Base-by-base conservation (phyloP, 2,797 vertebrate species). In the Hydrocynus forskahlii region DNA sequence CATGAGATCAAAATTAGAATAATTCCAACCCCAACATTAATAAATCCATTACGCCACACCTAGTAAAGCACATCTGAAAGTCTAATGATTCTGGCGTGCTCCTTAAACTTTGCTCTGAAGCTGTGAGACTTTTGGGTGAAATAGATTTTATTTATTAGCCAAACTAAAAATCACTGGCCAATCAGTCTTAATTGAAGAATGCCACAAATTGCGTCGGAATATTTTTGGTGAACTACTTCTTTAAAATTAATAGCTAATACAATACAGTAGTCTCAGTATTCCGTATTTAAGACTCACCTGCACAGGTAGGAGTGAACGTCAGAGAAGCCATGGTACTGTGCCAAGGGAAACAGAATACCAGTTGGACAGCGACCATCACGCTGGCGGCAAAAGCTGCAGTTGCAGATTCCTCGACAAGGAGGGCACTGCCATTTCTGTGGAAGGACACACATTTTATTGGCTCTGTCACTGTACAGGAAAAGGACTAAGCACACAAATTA, bases 311-410 rank as follows among this genome's bases (percentile, higher is more conserved):
- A 93, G 88, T 95, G 94, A 69, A 95, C 94, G 1, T 95, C 92
- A 12, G 90, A 92, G 87, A 94, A 95, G 25, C 94, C 94, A 9
- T 91, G 92, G 83, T 94, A 92, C 78, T 94, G 92, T 19, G 94
- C 94, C 79, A 95, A 82, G 0, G 94, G 94, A 71, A 94, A 92
- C 52, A 95, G 87, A 70, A 95, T 95, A 54, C 94, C 94, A 0
- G 94, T 95, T 0, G 94, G 94, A 78, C 92, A 94, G 54, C 91
- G 91, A 1, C 94, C 94, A 0, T 95, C 94, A 0, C 93, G 90
- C 78, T 90, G 90, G 0, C 94, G 93, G 79, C 94, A 95, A 86
- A 94, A 94, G 84, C 94, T 95, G 83, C 94, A 95, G 88, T 95
- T 95, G 81, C 94, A 95, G 79, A 95, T 95, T 0, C 90, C 92